Base-by-base conservation (phyloP, 2,113 vertebrate species). In the Chaetorhynchus papuensis region DNA sequence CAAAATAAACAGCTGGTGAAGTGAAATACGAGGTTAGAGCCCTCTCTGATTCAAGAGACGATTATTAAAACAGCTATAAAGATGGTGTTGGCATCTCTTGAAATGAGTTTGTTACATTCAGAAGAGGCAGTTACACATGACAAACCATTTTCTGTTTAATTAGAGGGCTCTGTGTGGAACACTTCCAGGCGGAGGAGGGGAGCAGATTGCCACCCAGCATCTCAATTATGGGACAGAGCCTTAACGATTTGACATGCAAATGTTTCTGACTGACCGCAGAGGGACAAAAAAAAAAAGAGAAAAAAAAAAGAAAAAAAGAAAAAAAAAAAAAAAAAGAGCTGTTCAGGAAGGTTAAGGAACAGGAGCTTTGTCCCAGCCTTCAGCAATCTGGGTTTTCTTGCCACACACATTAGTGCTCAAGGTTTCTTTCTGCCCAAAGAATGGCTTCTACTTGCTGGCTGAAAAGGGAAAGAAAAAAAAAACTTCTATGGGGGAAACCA, bases 91-190 rank as follows among this genome's bases (percentile, higher is more conserved):
- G 96, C 95, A 95, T 96, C 91, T 95, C 96, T 95, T 89, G 94
- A 98, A 97, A 90, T 94, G 97, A 98, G 95, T 97, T 94, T 94
- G 95, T 92, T 96, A 84, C 96, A 97, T 90, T 97, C 94, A 93
- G 95, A 94, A 95, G 93, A 97, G 65, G 79, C 93, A 94, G 96
- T 95, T 97, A 96, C 96, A 96, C 93, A 97, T 95, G 97, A 97
- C 97, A 97, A 97, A 94, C 96, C 76, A 71, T 96, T 97, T 97
- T 95, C 95, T 97, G 94, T 97, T 97, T 98, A 98, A 98, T 98
- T 97, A 98, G 97, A 92, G 96, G 97, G 92, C 95, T 97, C 94
- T 95, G 96, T 89, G 89, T 95, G 97, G 97, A 97, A 96, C 95
- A 87, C 94, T 95, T 98, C 97, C 97, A 98, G 97, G 97, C 96